Conservation (phyloP, 2,797 vertebrate genomes). For the Taenioides sp. region DNA sequence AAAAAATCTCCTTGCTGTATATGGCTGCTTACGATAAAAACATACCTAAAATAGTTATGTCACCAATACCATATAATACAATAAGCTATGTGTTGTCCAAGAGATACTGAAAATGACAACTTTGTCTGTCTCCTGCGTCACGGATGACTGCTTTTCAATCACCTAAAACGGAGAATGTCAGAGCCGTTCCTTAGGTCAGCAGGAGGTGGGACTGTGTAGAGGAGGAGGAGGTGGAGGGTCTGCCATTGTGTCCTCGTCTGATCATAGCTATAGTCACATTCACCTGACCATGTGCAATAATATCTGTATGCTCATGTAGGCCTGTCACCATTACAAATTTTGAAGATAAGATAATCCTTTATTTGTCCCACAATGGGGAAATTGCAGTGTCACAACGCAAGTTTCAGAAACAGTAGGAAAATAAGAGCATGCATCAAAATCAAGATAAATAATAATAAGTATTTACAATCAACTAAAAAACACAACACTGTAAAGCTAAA, state of each 20-base stretch:
- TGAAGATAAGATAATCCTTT: too few species aligned
- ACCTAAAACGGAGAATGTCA: conserved; percentile 1
- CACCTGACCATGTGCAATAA: not conserved
- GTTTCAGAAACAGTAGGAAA: too few species aligned
- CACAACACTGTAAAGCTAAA: too few species aligned
- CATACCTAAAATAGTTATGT: not conserved
- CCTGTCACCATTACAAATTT: too few species aligned
- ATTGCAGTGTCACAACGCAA: too few species aligned
- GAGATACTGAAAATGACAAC: not conserved
- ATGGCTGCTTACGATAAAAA: not conserved
- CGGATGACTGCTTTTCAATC: conserved; percentile 43
- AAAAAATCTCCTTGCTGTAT: not conserved
- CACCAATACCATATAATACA: not conserved
- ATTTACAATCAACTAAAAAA: too few species aligned
- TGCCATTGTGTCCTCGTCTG: conserved; percentile 33
- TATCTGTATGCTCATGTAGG: too few species aligned
- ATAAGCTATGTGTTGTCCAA: not conserved
- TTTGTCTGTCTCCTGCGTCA: conserved; percentile 27
- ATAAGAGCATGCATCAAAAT: too few species aligned
- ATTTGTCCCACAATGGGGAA: too few species aligned
- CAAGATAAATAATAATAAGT: too few species aligned
- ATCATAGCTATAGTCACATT: not conserved
- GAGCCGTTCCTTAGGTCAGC: conserved; percentile 15
- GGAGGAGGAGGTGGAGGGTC: conserved; percentile 3
- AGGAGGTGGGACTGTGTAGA: conserved; percentile 3